Percentiles rank a stretch among this genome's conserved stretches.
These are phyloP conservation scores for Elysia crispata DNA, from an alignment of 2,888 invertebrate genomes.

Conservation along the genomic window DNA sequence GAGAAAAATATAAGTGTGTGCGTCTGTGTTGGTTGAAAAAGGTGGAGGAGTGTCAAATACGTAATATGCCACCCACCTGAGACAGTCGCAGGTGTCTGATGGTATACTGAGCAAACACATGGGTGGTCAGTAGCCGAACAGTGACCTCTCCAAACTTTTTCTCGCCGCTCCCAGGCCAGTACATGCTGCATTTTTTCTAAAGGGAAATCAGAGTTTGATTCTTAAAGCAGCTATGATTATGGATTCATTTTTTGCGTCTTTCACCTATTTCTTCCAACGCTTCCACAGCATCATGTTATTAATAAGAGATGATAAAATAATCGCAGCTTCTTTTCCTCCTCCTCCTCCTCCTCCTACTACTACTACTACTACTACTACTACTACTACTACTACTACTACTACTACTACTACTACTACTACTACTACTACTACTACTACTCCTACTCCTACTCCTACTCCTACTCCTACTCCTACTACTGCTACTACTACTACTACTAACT, in stretches of 20 bases:
- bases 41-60: no score
- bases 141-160: slow-evolving; percentile 39
- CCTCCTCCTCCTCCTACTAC: not conserved
- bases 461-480: not conserved
- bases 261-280: no score
- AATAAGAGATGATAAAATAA: no score
- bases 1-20: no score
- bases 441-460: slow-evolving; percentile 6
- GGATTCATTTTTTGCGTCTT: no score
- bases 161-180: slow-evolving; percentile 43
- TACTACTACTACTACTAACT: slow-evolving; percentile 20
- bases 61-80: no score
- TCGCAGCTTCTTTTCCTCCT: not conserved
- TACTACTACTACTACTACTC: slow-evolving; percentile 3
- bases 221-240: no score
- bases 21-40: no score
- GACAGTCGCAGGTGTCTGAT: slow-evolving; percentile 5
- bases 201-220: no score
- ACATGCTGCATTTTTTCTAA: slow-evolving; percentile 43
- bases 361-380: not conserved
- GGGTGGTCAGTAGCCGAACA: slow-evolving; percentile 39
- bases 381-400: not conserved
- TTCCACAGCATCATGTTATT: no score
- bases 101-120: slow-evolving; percentile 39
- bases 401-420: slow-evolving; percentile 15